Evolutionary conservation across 1,140 invertebrate genomes (phyloP), one percentile per base, ranked within the genome.

Genomic region (Teleopsis dalmanni): DNA sequence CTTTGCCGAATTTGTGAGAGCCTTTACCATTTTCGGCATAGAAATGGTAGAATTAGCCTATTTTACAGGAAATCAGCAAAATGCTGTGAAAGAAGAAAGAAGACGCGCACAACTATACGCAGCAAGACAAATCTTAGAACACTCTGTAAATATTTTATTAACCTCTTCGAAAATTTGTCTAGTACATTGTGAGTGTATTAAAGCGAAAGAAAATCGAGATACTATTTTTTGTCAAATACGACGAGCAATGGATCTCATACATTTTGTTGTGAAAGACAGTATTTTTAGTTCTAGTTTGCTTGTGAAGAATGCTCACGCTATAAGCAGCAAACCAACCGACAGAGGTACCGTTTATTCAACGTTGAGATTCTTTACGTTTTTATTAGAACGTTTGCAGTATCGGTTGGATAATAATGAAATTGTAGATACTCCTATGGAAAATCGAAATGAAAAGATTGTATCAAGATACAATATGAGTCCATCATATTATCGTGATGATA

Each of bases 1-100:
- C 75, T 98, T 98, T 70, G 95, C 93, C 7, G 95, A 99, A 73
- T 99, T 99, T 75, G 95, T 98, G 25, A 93, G 95, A 63, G 93
- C 94, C 5, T 99, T 99, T 75, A 95, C 92, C 59, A 91, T 96
- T 66, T 98, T 98, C 73, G 96, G 96, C 4, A 88, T 85, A 9
- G 93, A 98, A 70, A 98, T 99, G 95, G 94, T 98, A 37, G 94
- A 98, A 65, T 73, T 99, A 49, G 95, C 95, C 11, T 89, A 97
- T 71, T 74, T 98, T 18, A 96, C 92, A 21, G 91, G 80, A 6
- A 79, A 82, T 54, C 70, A 85, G 53, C 79, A 89, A 66, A 88
- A 87, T 54, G 37, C 25, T 41, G 74, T 97, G 46, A 97, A 98
- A 72, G 93, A 96, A 72, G 95, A 98, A 66, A 79, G 94, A 57